These are phyloP conservation scores for Seira sanloemensis DNA, from an alignment of 2,888 invertebrate species.

Conservation along the genomic window DNA sequence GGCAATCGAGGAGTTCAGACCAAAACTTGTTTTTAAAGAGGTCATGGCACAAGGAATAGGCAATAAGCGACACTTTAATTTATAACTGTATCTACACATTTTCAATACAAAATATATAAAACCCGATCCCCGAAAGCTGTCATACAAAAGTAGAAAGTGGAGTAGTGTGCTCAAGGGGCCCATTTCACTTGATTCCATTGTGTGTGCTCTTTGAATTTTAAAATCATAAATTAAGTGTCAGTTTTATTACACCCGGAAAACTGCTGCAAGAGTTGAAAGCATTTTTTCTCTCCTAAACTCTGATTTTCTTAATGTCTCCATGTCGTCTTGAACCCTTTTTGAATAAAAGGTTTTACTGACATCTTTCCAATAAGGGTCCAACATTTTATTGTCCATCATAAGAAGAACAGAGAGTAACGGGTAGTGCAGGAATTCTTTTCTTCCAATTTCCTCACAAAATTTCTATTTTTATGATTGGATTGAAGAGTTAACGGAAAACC, in stretches of 20 bases:
- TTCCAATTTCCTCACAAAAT: not conserved
- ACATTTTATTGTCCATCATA: not conserved
- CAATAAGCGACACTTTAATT: slow-evolving; percentile 42
- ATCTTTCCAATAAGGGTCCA: not conserved
- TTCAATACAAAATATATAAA: slow-evolving; percentile 7
- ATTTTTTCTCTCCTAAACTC: not conserved
- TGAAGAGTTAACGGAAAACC: not conserved
- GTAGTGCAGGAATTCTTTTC: not conserved
- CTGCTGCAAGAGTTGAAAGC: too few species aligned
- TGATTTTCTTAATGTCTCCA: not conserved
- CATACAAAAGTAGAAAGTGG: too few species aligned
- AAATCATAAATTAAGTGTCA: not conserved
- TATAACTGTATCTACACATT: slow-evolving; percentile 40
- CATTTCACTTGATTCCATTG: too few species aligned
- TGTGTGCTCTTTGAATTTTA: slow-evolving; percentile 8
- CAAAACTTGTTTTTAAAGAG: slow-evolving; percentile 53
- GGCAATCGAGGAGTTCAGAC: slow-evolving; percentile 25
- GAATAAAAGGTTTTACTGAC: not conserved
- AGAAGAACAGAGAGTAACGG: slow-evolving; percentile 4
- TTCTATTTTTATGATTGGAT: not conserved
- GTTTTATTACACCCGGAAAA: not conserved
- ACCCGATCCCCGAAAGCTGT: not conserved
- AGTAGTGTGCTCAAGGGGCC: too few species aligned
- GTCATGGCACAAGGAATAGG: slow-evolving; percentile 26
- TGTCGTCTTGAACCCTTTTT: not conserved